Conservation (phyloP, 23 tunicate genomes). For the Aplidium turbinatum region DNA sequence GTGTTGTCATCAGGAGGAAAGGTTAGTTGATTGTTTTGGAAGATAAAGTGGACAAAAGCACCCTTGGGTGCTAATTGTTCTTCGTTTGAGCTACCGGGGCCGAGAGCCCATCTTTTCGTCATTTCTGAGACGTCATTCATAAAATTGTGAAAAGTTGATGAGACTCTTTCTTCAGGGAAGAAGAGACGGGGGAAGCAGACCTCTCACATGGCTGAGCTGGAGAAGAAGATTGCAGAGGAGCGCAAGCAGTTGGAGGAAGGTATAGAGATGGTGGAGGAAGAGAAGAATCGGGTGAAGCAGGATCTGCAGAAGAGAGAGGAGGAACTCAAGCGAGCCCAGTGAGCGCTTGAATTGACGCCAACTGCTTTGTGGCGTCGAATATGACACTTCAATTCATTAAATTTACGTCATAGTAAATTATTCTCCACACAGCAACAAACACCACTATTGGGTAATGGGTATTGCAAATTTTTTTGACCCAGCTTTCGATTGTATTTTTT, state of each 20-base stretch:
- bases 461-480: too few species aligned
- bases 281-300: conserved; percentile 64
- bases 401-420: background rate
- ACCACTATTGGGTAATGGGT: too few species aligned
- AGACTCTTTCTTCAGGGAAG: background rate
- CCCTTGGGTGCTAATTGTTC: too few species aligned
- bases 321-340: conserved; percentile 72
- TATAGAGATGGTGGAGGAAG: conserved; percentile 89
- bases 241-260: conserved; percentile 78
- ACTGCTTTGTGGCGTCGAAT: background rate
- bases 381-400: background rate
- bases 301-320: conserved; percentile 74
- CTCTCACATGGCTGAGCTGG: conserved; percentile 64
- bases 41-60: too few species aligned
- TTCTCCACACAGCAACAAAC: too few species aligned
- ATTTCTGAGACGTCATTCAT: too few species aligned
- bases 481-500: too few species aligned
- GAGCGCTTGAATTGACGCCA: background rate
- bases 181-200: conserved; percentile 31
- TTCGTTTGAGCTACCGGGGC: too few species aligned
- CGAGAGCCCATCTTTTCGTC: too few species aligned
- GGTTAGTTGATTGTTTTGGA: conserved; percentile 1
- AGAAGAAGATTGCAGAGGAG: conserved; percentile 73
- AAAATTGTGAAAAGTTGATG: too few species aligned
- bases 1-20: conserved; percentile 60